Evolutionary conservation across 1,140 invertebrate genomes (phyloP), one percentile per base, ranked within the genome.

Genomic region (Polyergus mexicanus): DNA sequence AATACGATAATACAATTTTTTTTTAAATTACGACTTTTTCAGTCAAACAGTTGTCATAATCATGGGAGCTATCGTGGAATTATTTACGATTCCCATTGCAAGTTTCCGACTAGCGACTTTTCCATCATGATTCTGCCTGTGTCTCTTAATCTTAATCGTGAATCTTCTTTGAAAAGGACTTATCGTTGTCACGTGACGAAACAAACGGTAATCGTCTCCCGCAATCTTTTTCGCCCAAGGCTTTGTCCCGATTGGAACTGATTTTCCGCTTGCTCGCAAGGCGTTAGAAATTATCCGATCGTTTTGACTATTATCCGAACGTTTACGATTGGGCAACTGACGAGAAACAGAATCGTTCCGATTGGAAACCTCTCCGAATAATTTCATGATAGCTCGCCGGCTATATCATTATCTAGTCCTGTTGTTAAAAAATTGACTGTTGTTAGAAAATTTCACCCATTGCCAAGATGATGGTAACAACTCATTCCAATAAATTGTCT

Each of bases 401-500:
- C 8, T 38, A 25, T 72, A 72, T 72, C 32, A 84, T 35, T 84
- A 65, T 65, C 32, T 44, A 19, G 25, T 0, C n/a, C 16, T 77
- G 16, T 84, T 77, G 11, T 16, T 16, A 28, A 11, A n/a, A 25
- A 28, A 13, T 32, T 65, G 44, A 41, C 41, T 58, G 3, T 76
- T 51, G 13, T 51, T 51, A 51, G 13, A 19, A 51, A 51, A 76
- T 32, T 56, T 68, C 22, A n/a, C 38, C 25, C 54, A 58, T 19
- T 35, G 44, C 72, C 51, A 86, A 4, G 62, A 47, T 16, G 71
- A 62, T 19, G 90, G 66, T 25, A 87, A 44, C 35, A 93, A 56
- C 58, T 92, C 91, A 60, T 86, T 88, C 91, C 91, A 93, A 80
- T 93, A 90, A 75, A 93, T 88, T 60, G 76, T 69, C 10, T 74